phyloP scores from a whole-genome alignment of 30 jellyfish, hydroid and myxozoan species.

The Aurelia aurita region DNA sequence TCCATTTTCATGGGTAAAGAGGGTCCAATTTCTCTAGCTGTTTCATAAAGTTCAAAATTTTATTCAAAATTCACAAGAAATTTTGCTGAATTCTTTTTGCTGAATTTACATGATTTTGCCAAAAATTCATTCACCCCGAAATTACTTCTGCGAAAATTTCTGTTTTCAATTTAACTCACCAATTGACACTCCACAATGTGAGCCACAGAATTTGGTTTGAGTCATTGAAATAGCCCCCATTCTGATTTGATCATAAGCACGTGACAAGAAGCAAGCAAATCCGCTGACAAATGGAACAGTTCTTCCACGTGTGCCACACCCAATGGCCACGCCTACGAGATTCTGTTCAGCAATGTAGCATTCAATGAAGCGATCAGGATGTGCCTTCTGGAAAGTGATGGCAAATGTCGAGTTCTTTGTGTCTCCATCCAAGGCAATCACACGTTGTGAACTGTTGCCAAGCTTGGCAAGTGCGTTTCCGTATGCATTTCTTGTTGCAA shows the following conservation, averaged over 20 bases:
- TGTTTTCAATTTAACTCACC: slow-evolving; percentile 49
- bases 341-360: slow-evolving; percentile 99
- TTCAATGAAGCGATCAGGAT: slow-evolving; percentile 95
- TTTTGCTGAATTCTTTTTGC: no score
- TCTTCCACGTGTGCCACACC: slow-evolving; percentile 92
- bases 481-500: slow-evolving; percentile 96
- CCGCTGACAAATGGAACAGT: slow-evolving; percentile 94
- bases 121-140: no score
- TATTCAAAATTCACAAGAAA: no score
- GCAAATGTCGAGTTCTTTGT: slow-evolving; percentile 98
- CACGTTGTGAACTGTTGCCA: slow-evolving; percentile 81
- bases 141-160: background rate
- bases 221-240: slow-evolving; percentile 99
- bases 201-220: slow-evolving; percentile 84
- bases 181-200: slow-evolving; percentile 97
- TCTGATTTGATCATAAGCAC: slow-evolving; percentile 97
- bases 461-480: slow-evolving; percentile 96
- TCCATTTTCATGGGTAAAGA: no score
- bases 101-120: no score
- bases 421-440: slow-evolving; percentile 97
- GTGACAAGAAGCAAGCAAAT: slow-evolving; percentile 95
- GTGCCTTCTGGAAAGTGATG: slow-evolving; percentile 89
- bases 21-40: no score
- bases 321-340: slow-evolving; percentile 96
- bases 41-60: no score